Evolutionary conservation across 1,140 invertebrate genomes (phyloP).

Genomic region (Octopus sinensis): DNA sequence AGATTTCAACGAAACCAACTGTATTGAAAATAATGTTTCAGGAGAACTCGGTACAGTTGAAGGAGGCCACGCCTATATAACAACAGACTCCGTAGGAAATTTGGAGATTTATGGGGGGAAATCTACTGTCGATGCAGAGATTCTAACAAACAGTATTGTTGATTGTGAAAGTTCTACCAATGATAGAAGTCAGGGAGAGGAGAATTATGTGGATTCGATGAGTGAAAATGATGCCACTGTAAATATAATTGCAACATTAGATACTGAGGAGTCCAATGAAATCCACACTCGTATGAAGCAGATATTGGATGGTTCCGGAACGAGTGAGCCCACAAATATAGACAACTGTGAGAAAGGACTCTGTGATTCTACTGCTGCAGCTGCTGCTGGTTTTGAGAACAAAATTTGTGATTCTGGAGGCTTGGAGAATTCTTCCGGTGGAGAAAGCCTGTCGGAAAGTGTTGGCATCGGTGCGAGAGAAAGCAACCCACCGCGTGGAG

Average conservation of each 20-base stretch:
- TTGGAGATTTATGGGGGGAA: background rate
- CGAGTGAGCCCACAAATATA: background rate
- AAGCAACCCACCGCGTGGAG: background rate
- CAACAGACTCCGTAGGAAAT: background rate
- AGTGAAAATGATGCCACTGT: background rate
- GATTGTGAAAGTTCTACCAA: background rate
- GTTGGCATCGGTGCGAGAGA: background rate
- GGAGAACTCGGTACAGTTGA: background rate
- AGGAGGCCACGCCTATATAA: too few species aligned
- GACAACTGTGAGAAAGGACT: background rate
- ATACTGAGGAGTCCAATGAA: background rate
- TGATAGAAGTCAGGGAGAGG: background rate
- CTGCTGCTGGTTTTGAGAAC: background rate
- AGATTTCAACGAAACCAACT: background rate
- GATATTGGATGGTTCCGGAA: background rate
- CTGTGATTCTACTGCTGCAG: background rate
- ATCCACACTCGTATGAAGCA: background rate
- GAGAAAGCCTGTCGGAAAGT: background rate
- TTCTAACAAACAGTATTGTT: background rate
- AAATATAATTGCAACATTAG: background rate
- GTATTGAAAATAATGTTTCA: slow-evolving; percentile 1
- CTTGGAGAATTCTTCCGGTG: background rate
- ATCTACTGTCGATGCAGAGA: background rate
- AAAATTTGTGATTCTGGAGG: slow-evolving; percentile 5
- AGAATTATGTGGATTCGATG: background rate